These are phyloP conservation scores for Nymphalis io DNA, from an alignment of 1,140 invertebrate genomes.

Conservation along the genomic window DNA sequence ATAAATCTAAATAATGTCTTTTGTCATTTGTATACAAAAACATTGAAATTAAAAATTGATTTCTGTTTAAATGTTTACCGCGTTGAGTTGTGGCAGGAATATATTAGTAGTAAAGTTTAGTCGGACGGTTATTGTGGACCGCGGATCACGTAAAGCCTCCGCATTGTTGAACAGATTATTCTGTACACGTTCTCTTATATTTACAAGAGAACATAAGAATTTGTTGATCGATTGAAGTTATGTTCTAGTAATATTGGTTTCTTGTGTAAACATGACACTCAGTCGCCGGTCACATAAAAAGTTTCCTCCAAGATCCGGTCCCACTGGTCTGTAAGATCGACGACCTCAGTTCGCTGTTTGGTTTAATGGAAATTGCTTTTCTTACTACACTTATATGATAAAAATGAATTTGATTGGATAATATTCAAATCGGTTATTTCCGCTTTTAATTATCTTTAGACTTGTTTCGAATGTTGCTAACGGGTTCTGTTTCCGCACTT, in stretches of 20 bases:
- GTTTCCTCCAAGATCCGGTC: slow-evolving; percentile 73
- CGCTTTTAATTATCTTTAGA: slow-evolving; percentile 4
- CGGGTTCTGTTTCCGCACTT: too few species aligned
- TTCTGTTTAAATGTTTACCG: too few species aligned
- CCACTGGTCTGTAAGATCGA: slow-evolving; percentile 72
- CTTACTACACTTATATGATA: slow-evolving; percentile 51
- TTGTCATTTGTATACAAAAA: too few species aligned
- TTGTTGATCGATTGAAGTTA: slow-evolving; percentile 40
- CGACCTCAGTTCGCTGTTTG: slow-evolving; percentile 71
- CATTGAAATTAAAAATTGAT: too few species aligned
- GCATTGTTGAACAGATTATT: not conserved
- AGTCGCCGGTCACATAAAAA: slow-evolving; percentile 71
- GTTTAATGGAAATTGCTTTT: slow-evolving; percentile 76
- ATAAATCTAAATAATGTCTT: too few species aligned
- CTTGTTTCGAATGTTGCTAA: not conserved
- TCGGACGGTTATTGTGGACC: slow-evolving; percentile 4
- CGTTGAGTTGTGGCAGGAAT: too few species aligned
- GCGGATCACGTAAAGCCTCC: not conserved
- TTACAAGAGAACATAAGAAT: slow-evolving; percentile 7
- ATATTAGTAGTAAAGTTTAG: too few species aligned
- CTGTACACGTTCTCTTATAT: not conserved
- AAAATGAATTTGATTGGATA: slow-evolving; percentile 48
- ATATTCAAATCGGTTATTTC: slow-evolving; percentile 36
- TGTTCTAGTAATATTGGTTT: slow-evolving; percentile 48
- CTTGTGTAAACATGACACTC: slow-evolving; percentile 71